Base-by-base conservation (phyloP, 2,797 vertebrate genomes). In the Scleropages formosus region DNA sequence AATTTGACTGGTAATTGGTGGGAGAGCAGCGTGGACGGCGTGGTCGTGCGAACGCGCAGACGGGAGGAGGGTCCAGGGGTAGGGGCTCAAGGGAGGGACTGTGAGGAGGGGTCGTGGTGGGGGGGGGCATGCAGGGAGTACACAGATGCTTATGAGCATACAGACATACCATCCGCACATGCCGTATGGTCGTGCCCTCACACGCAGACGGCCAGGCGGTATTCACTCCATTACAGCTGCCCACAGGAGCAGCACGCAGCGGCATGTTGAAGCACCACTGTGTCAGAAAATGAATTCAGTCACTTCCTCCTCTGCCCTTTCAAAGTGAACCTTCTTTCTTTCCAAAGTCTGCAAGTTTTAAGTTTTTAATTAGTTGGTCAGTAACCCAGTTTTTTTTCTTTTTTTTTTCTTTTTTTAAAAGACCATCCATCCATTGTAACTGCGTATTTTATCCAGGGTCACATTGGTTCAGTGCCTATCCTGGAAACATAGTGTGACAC, bases 1-100 rank as follows among this genome's bases (percentile, higher is more conserved):
- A 81, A 74, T 84, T 65, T 77, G 61, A 56, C 65, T 65, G 24
- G 73, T 83, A 76, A 81, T 84, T 83, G 80, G 73, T 81, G 62
- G 61, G 72, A 79, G 73, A 74, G 49, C 73, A 44, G 59, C 18
- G 27, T 63, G 71, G 58, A 46, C n/a, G 61, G 31, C 61, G 51
- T 31, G 15, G 56, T 66, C 22, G 26, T 62, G 64, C 31, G 66
- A 60, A 61, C 64, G 46, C 22, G 74, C 66, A 70, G 53, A 49
- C 58, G 4, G 51, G 26, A 71, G 56, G 70, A 72, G 63, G 72
- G 59, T 65, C 62, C 16, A 8, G 58, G 68, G n/a, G n/a, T n/a
- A n/a, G n/a, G n/a, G n/a, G n/a, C n/a, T n/a, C n/a, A n/a, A n/a
- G n/a, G 73, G 20, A 39, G 31, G 31, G 31, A 2, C 31, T 39